Evolutionary conservation across 2,888 invertebrate species (phyloP), one percentile per base, ranked within the genome.

Genomic region (Luperina testacea): DNA sequence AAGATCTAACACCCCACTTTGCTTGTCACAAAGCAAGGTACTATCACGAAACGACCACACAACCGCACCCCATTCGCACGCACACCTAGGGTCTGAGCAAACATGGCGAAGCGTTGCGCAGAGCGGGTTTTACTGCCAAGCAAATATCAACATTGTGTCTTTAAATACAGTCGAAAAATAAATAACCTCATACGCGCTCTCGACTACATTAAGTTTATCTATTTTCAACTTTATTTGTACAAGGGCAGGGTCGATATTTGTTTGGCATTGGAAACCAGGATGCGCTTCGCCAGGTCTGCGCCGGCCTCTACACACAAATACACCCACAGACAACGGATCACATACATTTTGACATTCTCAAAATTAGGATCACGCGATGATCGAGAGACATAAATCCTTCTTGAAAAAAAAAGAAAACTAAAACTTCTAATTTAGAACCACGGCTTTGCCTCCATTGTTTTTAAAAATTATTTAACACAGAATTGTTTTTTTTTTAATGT

Each of bases 291-390:
- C 51, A 70, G 24, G 32, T 24, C 51, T 32, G 5, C 51, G 8
- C 15, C 24, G 38, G 9, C 64, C 64, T 24, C 38, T 79, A 64
- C 71, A 70, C 78, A 86, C 80, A 81, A 70, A 69, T 67, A 78
- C 68, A 63, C 70, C 45, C 71, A 77, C 81, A 82, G 45, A 51
- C 61, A 72, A 83, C 83, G 74, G 82, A 88, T 88, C 88, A 75
- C 88, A 72, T 82, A 88, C 82, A 88, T 88, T 88, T 88, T 88
- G 88, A 89, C 48, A 81, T 70, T 53, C 32, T 75, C 86, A 89
- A 88, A 88, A 88, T 83, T 45, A 89, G 88, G 88, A 89, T 89
- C 89, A 64, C 75, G 72, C 75, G 64, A 57, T 38, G 51, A 72
- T 75, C 82, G 79, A 87, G 85, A 85, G 73, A 80, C 80, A 64